Percentiles rank a stretch among this genome's conserved stretches.
Evolutionary conservation across 2,113 vertebrate species (phyloP).

Genomic region (Tor tambroides): DNA sequence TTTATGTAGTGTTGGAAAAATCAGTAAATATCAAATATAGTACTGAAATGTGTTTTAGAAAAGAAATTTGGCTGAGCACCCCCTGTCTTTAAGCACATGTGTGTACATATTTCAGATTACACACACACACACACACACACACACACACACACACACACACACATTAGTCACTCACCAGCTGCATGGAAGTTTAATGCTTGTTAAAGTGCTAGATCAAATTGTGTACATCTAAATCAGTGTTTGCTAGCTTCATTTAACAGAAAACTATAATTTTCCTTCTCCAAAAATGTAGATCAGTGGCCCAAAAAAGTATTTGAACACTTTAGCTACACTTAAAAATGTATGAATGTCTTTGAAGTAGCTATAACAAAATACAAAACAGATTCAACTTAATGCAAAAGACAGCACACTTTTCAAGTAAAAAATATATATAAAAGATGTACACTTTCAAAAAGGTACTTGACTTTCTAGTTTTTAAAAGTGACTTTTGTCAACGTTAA

Average conservation of each 20-base stretch:
- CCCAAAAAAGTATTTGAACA: neutral
- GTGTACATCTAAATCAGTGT: neutral
- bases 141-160: no score
- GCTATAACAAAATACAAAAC: neutral
- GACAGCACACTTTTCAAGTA: neutral
- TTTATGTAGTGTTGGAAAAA: slow-evolving; percentile 37
- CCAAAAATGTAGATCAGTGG: neutral
- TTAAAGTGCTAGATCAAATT: neutral
- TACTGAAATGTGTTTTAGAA: slow-evolving; percentile 3
- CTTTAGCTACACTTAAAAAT: neutral
- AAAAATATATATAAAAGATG: neutral
- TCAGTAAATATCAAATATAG: slow-evolving; percentile 36
- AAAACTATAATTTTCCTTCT: neutral
- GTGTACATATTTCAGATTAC: neutral
- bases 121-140: no score
- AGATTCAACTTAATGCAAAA: neutral
- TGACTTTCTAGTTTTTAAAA: neutral
- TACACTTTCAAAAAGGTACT: neutral
- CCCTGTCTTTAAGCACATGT: neutral
- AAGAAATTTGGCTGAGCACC: neutral
- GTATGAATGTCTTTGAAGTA: neutral
- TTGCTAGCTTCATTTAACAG: neutral
- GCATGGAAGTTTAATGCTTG: neutral
- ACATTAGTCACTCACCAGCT: neutral
- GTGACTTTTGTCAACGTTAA: neutral